Conservation (phyloP, 2,797 vertebrate genomes). For the Tadarida brasiliensis region DNA sequence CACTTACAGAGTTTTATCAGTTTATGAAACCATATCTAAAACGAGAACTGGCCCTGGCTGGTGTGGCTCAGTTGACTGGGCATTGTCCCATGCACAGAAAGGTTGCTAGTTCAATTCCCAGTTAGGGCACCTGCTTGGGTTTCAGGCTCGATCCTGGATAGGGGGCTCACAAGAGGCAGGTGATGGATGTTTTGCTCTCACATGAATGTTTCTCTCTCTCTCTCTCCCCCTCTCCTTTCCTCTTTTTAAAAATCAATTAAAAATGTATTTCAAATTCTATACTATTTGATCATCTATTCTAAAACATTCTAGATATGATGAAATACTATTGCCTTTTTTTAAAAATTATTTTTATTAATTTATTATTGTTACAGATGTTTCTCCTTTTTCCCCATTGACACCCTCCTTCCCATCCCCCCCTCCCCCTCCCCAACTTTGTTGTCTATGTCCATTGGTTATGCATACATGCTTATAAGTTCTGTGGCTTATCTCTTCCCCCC, state of each 20-base stretch:
- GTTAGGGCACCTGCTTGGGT: neutral
- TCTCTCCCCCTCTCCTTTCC: neutral
- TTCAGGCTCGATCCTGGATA: neutral
- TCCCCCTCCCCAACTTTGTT: no score
- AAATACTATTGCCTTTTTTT: neutral
- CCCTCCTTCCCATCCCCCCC: no score
- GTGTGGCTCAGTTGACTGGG: neutral
- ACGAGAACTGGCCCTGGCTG: neutral
- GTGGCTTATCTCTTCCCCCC: no score
- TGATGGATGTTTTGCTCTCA: neutral
- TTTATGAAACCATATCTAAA: slow-evolving; percentile 16
- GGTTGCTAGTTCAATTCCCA: neutral
- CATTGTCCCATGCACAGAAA: neutral
- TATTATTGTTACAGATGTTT: no score
- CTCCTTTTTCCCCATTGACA: no score
- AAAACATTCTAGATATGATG: neutral
- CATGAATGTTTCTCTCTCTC: neutral
- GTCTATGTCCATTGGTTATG: no score
- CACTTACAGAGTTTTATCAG: neutral
- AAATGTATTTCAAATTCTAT: neutral
- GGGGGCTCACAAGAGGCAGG: neutral
- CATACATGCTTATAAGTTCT: no score
- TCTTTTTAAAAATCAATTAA: neutral
- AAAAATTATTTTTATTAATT: no score
- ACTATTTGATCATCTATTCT: neutral